phyloP scores from a whole-genome alignment of 2,888 invertebrate genomes.

The Leptopilina myrica region DNA sequence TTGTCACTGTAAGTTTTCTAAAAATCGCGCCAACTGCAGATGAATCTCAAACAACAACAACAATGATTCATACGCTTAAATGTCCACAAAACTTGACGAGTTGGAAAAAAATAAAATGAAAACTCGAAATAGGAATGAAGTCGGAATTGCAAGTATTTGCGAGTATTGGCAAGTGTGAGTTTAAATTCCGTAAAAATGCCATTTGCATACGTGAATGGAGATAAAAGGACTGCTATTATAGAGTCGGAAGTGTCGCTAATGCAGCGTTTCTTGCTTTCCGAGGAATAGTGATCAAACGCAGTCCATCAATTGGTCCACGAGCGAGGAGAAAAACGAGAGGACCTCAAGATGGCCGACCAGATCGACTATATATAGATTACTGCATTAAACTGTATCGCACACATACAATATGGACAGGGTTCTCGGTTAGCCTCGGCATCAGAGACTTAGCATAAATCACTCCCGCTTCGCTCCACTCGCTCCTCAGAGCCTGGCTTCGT shows the following conservation, averaged over 20 bases:
- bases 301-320: conserved; percentile 60
- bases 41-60: too few relatives aligned
- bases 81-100: too few relatives aligned
- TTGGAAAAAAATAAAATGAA: too few relatives aligned
- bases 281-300: conserved; percentile 46
- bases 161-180: too few relatives aligned
- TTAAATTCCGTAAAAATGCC: neutral
- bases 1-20: too few relatives aligned
- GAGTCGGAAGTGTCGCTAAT: conserved; percentile 20
- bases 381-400: conserved; percentile 48
- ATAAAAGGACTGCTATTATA: neutral
- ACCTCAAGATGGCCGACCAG: conserved; percentile 67
- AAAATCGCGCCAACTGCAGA: too few relatives aligned
- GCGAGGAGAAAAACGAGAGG: conserved; percentile 59
- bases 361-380: conserved; percentile 47
- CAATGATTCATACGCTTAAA: too few relatives aligned
- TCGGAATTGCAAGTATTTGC: neutral
- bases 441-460: conserved; percentile 75
- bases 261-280: conserved; percentile 21
- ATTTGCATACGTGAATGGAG: neutral
- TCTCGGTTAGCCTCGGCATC: conserved; percentile 69
- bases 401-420: conserved; percentile 61
- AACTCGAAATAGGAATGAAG: neutral
- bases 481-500: conserved; percentile 51
- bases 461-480: conserved; percentile 67